Base-by-base conservation (phyloP, 2,797 vertebrate genomes). In the Tadarida brasiliensis region DNA sequence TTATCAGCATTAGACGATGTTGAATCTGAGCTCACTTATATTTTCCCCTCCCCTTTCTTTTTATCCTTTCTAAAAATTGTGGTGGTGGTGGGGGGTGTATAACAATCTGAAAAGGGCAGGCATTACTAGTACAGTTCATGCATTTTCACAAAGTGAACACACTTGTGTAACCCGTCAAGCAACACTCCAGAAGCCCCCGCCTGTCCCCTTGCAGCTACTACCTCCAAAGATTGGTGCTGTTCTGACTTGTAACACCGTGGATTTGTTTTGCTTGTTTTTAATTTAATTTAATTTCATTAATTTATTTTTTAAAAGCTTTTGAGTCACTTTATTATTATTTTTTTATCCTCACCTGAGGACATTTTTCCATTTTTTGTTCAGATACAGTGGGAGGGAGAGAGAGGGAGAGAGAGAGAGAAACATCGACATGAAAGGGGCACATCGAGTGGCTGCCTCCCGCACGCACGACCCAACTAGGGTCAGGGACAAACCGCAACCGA, bases 91-190 rank as follows among this genome's bases (percentile, higher is more conserved):
- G 30, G 67, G 26, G 73, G 24, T 44, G 7, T 81, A 56, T 84
- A 82, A 86, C 59, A 74, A n/a, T 74, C 59, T 74, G 71, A 81
- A 82, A 85, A 86, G 68, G 39, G 20, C 39, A 92, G 77, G 67
- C 47, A 11, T 59, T 84, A 1, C 63, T 71, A n/a, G 61, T 51
- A 49, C 30, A 87, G 68, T 81, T 93, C 71, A 0, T 86, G 84
- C 22, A 47, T 92, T 90, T 94, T 71, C 81, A 83, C 63, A 84
- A 92, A 92, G 76, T 82, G 78, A 92, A 78, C 80, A 87, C 57
- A 26, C 17, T 94, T 81, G 47, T 81, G n/a, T 91, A 59, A 47
- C 81, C 0, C 1, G 84, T 80, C 22, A 59, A 51, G n/a, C 3
- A 33, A 59, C 24, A 44, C 20, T 35, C 47, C 39, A 81, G 57